Base-by-base conservation (phyloP, 2,797 vertebrate genomes). In the Tenualosa thibaudeaui region DNA sequence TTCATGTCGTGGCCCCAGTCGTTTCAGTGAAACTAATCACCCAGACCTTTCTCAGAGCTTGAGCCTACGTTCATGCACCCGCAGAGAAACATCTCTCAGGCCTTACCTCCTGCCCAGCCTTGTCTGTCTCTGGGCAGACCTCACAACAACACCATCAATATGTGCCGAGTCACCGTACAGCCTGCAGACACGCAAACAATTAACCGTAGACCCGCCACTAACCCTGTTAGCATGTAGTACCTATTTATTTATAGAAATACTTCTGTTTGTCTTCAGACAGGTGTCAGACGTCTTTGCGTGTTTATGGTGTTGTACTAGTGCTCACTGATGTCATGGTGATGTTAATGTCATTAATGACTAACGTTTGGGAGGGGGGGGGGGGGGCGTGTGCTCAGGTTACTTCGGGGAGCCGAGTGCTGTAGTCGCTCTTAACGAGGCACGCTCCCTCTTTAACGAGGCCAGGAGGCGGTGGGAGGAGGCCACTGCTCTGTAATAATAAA, bases 401-500 rank as follows among this genome's bases (percentile, higher is more conserved):
- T 1, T 17, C 7, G 71, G 5, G 26, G 71, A 46, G 71, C 71
- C 46, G 71, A 78, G 71, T 46, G 17, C 17, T 78, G 40, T 19
- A 46, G 71, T 78, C 40, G 40, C 9, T 17, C 71, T 78, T 78
- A 78, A 78, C 71, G 71, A 78, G 71, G 71, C 71, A 46, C 71
- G 71, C 71, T 78, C 71, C 71, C 8, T 22, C 40, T 78, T 78
- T 78, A 78, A 78, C 40, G 40, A 78, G 71, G 40, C 40, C 71
- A 46, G 71, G 17, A 78, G 71, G 5, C 15, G 17, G 37, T 46
- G 40, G 71, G 71, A 43, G 71, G 71, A 78, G 71, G 71, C 71
- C 71, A 84, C 87, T 86, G 84, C 84, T 85, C 84, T 88, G 85
- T 89, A 93, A 93, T 90, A 94, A 94, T 93, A 93, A 93, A 93